These are phyloP conservation scores for Andrena minutula DNA, from an alignment of 2,888 invertebrate genomes.

Conservation along the genomic window DNA sequence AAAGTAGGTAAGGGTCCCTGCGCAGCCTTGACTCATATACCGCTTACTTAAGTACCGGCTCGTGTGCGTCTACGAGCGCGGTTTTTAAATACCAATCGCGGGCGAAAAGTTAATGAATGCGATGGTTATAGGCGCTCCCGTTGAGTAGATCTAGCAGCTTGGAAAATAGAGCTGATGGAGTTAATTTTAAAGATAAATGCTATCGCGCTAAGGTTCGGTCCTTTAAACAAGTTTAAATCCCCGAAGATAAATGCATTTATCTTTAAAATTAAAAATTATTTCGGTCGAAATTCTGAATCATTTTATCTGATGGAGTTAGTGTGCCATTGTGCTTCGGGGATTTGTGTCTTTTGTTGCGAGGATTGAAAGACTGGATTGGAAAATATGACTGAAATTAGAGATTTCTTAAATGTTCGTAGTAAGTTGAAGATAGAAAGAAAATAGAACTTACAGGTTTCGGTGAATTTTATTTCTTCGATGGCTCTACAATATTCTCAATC, in stretches of 20 bases:
- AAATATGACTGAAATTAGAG: not conserved
- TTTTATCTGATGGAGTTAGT: not conserved
- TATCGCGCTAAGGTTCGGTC: no score
- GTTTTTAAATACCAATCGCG: conserved; percentile 60
- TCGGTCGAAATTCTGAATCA: no score
- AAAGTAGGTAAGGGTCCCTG: conserved; percentile 81
- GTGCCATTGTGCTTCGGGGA: not conserved
- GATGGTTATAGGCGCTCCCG: conserved; percentile 16
- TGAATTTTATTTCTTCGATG: no score
- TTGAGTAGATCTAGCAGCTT: not conserved
- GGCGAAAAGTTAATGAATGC: conserved; percentile 51
- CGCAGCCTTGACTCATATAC: conserved; percentile 81
- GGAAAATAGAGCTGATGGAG: conserved; percentile 11
- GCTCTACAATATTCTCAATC: not conserved
- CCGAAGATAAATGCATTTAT: no score
- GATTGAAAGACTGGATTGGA: not conserved
- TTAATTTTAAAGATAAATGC: no score
- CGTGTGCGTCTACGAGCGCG: conserved; percentile 48
- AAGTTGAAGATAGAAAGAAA: not conserved
- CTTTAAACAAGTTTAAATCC: no score
- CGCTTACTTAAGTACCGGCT: conserved; percentile 56
- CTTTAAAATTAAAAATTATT: no score
- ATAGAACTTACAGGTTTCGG: not conserved
- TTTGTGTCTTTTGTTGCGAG: not conserved
- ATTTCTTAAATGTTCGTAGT: not conserved